Conservation (phyloP, 2,888 invertebrate genomes). For the Tiliacea aurago region DNA sequence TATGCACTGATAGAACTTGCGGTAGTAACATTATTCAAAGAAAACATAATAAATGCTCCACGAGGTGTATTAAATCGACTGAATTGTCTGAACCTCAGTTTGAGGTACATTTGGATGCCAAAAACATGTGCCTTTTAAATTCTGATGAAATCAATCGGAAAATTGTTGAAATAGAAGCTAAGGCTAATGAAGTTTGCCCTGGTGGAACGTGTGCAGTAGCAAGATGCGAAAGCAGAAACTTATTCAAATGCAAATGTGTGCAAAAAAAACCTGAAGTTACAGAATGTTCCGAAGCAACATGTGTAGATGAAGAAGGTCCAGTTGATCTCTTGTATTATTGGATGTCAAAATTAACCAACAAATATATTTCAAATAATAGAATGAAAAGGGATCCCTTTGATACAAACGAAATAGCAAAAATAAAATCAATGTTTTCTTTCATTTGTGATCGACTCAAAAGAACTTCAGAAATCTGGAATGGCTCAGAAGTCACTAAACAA, state of each 20-base stretch:
- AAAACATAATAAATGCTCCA: conserved; percentile 4
- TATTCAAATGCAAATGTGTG: conserved; percentile 46
- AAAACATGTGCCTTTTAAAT: conserved; percentile 74
- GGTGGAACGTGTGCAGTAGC: conserved; percentile 43
- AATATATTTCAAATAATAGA: not conserved
- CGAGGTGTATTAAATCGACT: not conserved
- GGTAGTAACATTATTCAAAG: conserved; percentile 5
- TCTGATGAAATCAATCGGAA: conserved; percentile 68
- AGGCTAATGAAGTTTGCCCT: conserved; percentile 32
- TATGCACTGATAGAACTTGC: conserved; percentile 70
- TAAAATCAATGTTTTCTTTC: conserved; percentile 49
- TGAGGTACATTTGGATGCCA: conserved; percentile 69
- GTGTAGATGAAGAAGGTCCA: conserved; percentile 9
- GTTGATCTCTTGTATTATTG: conserved; percentile 26
- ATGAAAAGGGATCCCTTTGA: conserved; percentile 22
- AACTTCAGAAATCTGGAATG: conserved; percentile 41
- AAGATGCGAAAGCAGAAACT: conserved; percentile 13
- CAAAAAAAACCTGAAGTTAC: conserved; percentile 34
- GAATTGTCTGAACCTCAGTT: conserved; percentile 51
- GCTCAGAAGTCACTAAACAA: conserved; percentile 13
- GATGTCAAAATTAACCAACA: conserved; percentile 27
- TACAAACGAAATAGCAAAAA: conserved; percentile 38
- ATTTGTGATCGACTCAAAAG: conserved; percentile 42
- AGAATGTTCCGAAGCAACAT: conserved; percentile 46
- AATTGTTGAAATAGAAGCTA: conserved; percentile 48